A percentile compares a stretch with the other conserved stretches of the same genome.
Conservation (phyloP, 2,888 invertebrate species). For the Drosophila mercatorum region DNA sequence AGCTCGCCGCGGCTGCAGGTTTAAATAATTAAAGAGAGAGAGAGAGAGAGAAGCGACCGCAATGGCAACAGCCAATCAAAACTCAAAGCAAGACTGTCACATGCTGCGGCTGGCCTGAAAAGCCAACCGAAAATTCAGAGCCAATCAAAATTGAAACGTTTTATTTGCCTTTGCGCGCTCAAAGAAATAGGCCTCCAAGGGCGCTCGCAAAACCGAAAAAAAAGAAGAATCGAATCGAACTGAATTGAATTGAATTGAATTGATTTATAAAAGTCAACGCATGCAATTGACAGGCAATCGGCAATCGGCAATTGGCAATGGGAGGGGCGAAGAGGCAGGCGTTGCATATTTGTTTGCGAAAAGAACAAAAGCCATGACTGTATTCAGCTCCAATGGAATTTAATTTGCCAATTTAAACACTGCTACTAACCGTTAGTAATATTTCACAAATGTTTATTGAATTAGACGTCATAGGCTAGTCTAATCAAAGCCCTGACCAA, state of each 20-base stretch:
- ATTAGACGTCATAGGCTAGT: constrained; percentile 12
- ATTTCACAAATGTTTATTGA: constrained; percentile 68
- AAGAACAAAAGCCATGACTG: not conserved
- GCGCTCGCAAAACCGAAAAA: constrained; percentile 24
- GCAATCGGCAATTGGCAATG: not conserved
- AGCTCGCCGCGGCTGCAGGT: constrained; percentile 7
- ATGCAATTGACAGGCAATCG: constrained; percentile 30
- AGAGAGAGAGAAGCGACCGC: too few relatives aligned
- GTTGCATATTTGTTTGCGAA: not conserved
- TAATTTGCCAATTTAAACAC: too few relatives aligned
- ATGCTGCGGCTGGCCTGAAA: constrained; percentile 11
- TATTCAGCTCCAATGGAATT: too few relatives aligned
- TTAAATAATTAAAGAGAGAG: constrained; percentile 40
- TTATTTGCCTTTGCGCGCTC: constrained; percentile 18
- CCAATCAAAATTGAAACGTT: constrained; percentile 14
- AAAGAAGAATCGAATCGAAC: constrained; percentile 8
- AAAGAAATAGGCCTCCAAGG: constrained; percentile 16
- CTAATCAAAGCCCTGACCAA: constrained; percentile 44
- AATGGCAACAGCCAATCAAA: constrained; percentile 1
- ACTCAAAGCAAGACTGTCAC: constrained; percentile 29
- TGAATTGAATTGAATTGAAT: constrained; percentile 17
- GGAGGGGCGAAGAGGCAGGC: not conserved
- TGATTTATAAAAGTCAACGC: constrained; percentile 22
- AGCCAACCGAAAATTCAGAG: constrained; percentile 12
- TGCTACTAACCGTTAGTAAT: constrained; percentile 11